A percentile compares a stretch with the other conserved stretches of the same genome.
Evolutionary conservation across 2,797 vertebrate genomes (phyloP).

Genomic region (Orientallactaga sibirica): DNA sequence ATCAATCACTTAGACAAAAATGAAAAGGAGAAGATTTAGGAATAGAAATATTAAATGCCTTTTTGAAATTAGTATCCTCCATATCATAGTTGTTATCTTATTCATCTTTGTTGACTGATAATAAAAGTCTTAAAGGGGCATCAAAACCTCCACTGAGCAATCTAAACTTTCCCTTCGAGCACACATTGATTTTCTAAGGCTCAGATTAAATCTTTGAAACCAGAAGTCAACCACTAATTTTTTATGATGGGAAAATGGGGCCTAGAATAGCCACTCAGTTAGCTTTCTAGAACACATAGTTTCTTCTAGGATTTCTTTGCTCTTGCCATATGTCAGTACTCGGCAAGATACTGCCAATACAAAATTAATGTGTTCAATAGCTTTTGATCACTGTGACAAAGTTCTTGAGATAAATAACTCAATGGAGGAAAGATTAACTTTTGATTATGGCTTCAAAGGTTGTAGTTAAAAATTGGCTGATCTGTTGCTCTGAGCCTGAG

Average conservation of each 20-base stretch:
- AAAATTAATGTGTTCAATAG: neutral
- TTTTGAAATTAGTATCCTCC: slow-evolving; percentile 18
- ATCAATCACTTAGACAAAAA: neutral
- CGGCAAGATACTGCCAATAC: neutral
- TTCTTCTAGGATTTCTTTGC: neutral
- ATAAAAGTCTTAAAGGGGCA: neutral
- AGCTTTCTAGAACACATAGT: neutral
- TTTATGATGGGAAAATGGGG: neutral
- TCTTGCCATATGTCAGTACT: neutral
- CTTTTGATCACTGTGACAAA: neutral
- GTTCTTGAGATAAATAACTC: no score
- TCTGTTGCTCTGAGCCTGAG: neutral
- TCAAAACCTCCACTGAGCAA: neutral
- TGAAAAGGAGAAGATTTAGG: neutral
- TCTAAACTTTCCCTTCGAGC: slow-evolving; percentile 49
- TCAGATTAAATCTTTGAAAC: slow-evolving; percentile 48
- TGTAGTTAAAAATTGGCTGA: neutral
- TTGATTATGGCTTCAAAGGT: neutral
- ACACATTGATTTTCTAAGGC: slow-evolving; percentile 44
- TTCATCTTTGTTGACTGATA: slow-evolving; percentile 24
- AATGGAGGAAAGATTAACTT: neutral
- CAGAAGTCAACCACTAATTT: slow-evolving; percentile 53
- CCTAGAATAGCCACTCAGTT: neutral
- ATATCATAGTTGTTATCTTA: neutral
- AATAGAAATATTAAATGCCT: neutral